Evolutionary conservation across 2,888 invertebrate species (phyloP).

Genomic region (Xestia ashworthii): DNA sequence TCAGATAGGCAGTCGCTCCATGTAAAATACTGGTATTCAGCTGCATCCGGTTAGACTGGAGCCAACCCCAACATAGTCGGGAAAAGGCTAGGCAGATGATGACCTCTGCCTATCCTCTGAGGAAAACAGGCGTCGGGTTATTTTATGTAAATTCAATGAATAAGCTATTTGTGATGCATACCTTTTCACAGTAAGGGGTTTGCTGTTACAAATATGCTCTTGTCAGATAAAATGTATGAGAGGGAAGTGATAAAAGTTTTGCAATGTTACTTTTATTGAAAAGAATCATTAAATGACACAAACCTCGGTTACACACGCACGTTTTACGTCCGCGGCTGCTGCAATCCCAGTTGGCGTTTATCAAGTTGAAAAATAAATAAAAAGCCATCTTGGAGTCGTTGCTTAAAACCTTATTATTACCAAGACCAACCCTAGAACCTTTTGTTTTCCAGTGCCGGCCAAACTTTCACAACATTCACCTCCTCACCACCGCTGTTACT

Average conservation of each 20-base stretch:
- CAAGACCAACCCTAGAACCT: not conserved
- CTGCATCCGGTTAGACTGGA: no score
- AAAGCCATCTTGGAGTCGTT: not conserved
- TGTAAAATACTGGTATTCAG: no score
- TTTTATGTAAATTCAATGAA: not conserved
- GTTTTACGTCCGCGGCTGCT: not conserved
- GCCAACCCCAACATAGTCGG: no score
- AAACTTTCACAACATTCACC: slow-evolving; percentile 92
- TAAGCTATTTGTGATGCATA: not conserved
- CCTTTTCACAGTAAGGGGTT: not conserved
- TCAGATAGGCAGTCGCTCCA: no score
- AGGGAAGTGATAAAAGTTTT: not conserved
- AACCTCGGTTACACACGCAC: not conserved
- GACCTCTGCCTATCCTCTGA: not conserved
- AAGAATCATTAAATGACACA: not conserved
- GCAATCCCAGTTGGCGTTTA: not conserved
- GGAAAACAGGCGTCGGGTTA: not conserved
- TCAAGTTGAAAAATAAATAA: not conserved
- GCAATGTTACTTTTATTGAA: not conserved
- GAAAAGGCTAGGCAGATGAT: no score
- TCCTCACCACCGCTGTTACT: slow-evolving; percentile 92
- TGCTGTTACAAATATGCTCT: not conserved
- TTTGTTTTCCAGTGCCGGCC: slow-evolving; percentile 88
- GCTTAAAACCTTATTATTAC: not conserved
- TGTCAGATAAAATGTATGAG: not conserved